Evolutionary conservation across 2,113 vertebrate genomes (phyloP).

Genomic region (Planiliza haematocheilus): DNA sequence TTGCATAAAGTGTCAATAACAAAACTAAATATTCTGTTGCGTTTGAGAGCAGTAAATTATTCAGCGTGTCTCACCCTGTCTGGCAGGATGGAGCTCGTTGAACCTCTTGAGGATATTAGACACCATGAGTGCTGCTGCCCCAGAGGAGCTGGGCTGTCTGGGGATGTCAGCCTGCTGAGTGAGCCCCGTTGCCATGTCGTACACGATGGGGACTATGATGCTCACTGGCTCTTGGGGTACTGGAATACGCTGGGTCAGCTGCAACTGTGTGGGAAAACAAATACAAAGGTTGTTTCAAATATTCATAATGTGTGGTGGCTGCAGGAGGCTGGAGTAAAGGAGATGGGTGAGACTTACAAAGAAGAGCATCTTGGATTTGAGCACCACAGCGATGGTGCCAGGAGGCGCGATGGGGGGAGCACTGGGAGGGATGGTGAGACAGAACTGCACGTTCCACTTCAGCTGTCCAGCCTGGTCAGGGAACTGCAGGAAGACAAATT

Average conservation of each 20-base stretch:
- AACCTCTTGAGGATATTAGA: conserved; percentile 98
- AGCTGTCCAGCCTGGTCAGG: conserved; percentile 96
- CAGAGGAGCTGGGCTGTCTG: conserved; percentile 96
- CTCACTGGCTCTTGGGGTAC: conserved; percentile 93
- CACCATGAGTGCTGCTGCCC: conserved; percentile 96
- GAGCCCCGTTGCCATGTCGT: conserved; percentile 98
- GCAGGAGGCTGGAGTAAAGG: background rate
- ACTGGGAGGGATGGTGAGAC: conserved; percentile 97
- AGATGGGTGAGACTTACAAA: conserved; percentile 88
- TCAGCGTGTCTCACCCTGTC: conserved; percentile 83
- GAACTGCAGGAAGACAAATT: conserved; percentile 83
- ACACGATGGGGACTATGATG: conserved; percentile 99
- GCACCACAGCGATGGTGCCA: conserved; percentile 97
- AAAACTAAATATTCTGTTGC: background rate
- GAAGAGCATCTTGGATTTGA: conserved; percentile 99
- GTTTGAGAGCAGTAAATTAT: background rate
- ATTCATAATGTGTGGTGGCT: background rate
- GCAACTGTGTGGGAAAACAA: conserved; percentile 85
- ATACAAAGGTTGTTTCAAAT: background rate
- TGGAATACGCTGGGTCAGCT: conserved; percentile 95
- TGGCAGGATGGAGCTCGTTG: conserved; percentile 95
- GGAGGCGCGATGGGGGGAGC: conserved; percentile 97
- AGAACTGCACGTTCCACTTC: conserved; percentile 99
- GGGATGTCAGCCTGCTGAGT: conserved; percentile 99
- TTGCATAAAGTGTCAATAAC: background rate